Evolutionary conservation across 2,797 vertebrate genomes (phyloP).

Genomic region (Peromyscus attwateri): DNA sequence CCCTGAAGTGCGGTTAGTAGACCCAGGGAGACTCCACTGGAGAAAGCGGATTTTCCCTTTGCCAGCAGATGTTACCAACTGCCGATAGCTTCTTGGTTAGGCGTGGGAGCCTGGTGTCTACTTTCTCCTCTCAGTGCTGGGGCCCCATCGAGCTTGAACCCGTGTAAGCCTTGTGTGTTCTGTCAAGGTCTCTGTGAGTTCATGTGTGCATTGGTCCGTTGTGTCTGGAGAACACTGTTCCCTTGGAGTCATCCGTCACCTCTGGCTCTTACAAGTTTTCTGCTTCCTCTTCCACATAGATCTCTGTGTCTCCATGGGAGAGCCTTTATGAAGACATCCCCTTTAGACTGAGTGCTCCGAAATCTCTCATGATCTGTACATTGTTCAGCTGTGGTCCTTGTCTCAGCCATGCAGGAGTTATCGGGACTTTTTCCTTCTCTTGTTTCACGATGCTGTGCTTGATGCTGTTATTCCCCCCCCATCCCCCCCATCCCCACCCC

Average conservation of each 20-base stretch:
- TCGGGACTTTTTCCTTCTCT: too few species aligned
- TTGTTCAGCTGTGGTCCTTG: not conserved
- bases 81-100: not conserved
- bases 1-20: not conserved
- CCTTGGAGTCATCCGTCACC: not conserved
- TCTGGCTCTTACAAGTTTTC: not conserved
- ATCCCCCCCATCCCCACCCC: too few species aligned
- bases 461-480: too few species aligned
- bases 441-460: too few species aligned
- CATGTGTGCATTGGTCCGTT: not conserved
- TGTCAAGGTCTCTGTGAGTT: not conserved
- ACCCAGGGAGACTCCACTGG: not conserved
- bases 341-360: not conserved
- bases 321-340: not conserved
- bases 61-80: too few species aligned
- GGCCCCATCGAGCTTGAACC: not conserved
- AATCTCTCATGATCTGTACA: not conserved
- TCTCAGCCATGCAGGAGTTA: too few species aligned
- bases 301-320: not conserved
- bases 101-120: not conserved
- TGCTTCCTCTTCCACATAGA: not conserved
- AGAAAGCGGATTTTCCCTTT: not conserved
- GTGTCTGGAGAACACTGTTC: not conserved
- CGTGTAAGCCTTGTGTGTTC: not conserved
- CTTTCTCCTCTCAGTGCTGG: not conserved